Evolutionary conservation across 2,797 vertebrate genomes (phyloP), one percentile per base, ranked within the genome.

Genomic region (Acanthurus lineatus): DNA sequence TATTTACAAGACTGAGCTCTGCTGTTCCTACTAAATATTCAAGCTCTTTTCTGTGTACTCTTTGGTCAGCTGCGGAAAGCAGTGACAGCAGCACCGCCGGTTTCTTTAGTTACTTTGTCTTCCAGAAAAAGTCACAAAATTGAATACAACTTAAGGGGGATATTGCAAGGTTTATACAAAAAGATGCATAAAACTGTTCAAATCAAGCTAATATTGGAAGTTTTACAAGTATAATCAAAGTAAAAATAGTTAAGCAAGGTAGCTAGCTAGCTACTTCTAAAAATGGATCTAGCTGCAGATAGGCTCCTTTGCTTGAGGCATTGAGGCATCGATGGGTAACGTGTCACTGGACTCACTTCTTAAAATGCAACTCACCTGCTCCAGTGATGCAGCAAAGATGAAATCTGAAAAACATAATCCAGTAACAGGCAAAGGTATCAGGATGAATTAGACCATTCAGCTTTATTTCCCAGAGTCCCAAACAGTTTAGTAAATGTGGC

Each of bases 1-100:
- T 51, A 75, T 62, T 83, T 69, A 28, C 40, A 60, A 60, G 32
- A 60, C 11, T 11, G 57, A 38, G 11, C 15, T 7, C 20, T 5
- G 9, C 17, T 44, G 52, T 57, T 66, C 57, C n/a, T 28, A 49
- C 20, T 28, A 19, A 57, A 52, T 40, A 22, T 20, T 65, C 20
- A 60, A 15, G 12, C 32, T 56, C 53, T 32, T 12, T 49, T 15
- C 32, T 52, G 9, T 6, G 67, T 68, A 20, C 48, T 22, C 32
- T 12, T 57, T 45, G 25, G 40, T 74, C 42, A 54, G 35, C 25
- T 66, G 56, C 56, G 28, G 15, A 47, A 40, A 28, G 9, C 64
- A 47, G 45, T 11, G 51, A 62, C 59, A 40, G 51, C 48, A 72
- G 42, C 42, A 51, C 8, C 17, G 48, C 16, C 20, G 19, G 48